Evolutionary conservation across 2,888 invertebrate genomes (phyloP), one percentile per base, ranked within the genome.

Genomic region (Ophraella communa): DNA sequence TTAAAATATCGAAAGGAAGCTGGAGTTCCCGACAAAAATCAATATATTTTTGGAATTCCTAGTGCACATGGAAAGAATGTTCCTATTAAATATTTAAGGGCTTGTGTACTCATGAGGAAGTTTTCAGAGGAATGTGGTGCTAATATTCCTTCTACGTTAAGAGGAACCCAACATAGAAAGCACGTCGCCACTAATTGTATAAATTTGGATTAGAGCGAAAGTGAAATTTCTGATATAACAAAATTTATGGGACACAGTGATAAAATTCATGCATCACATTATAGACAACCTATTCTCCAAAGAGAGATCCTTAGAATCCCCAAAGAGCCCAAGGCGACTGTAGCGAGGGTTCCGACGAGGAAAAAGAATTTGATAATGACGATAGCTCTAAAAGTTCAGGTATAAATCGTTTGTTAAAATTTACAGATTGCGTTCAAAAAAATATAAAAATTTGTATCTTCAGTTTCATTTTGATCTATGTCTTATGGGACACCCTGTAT

Each of bases 211-310:
- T 39, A 74, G 10, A 53, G 66, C 35, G 71, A 75, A 45, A 66
- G 11, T 44, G 63, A 71, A 68, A 65, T 74, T 0, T 62, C 51
- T n/a, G 65, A 67, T 33, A 30, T 74, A 4, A 71, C 70, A 1
- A 70, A 71, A 42, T 74, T 70, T 60, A 61, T 74, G 66, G 72
- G 73, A 4, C 73, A 75, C 35, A 47, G 66, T 23, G 67, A 72
- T 47, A 67, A 74, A 42, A 73, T 74, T 18, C 71, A 74, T 30
- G 68, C 69, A 51, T 52, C 52, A 8, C 45, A 71, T 20, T 73
- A 74, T 51, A 42, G 69, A 57, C 51, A 73, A 11, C 71, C 73
- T 3, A 55, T 69, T 52, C 55, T 56, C 5, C 42, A 67, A 10
- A 54, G 59, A 49, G 71, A 73, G 10, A 69, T 73, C 23, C 62